Evolutionary conservation across 2,888 invertebrate genomes (phyloP).

Genomic region (Seira musarum): DNA sequence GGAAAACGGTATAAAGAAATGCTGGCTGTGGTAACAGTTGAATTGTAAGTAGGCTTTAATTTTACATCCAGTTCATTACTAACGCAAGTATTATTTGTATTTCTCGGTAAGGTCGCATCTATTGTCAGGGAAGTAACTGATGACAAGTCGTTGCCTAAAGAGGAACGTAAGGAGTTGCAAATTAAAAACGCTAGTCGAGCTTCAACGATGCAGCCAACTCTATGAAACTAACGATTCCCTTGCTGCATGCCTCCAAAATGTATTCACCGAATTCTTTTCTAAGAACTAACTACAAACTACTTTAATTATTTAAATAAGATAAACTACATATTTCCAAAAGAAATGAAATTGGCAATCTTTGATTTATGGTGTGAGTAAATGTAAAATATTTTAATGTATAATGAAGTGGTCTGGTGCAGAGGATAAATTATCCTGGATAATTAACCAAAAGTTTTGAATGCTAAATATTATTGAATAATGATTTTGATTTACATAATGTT

Average conservation of each 20-base stretch:
- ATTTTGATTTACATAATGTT: too few species aligned
- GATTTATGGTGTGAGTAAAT: too few species aligned
- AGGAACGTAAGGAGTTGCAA: conserved; percentile 79
- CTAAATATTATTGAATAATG: too few species aligned
- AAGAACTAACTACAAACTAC: too few species aligned
- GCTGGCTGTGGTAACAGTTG: conserved; percentile 35
- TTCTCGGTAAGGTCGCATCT: conserved; percentile 62
- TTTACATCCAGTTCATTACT: neutral
- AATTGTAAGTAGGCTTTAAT: conserved; percentile 1
- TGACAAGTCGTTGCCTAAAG: conserved; percentile 80
- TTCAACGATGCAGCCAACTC: conserved; percentile 75
- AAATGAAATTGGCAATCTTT: too few species aligned
- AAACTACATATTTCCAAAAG: too few species aligned
- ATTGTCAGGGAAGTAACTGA: conserved; percentile 82
- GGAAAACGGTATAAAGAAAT: conserved; percentile 74
- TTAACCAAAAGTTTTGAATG: too few species aligned
- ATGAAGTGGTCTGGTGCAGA: too few species aligned
- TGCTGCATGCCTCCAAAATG: conserved; percentile 55
- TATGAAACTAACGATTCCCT: conserved; percentile 61
- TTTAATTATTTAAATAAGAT: too few species aligned
- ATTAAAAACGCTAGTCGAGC: conserved; percentile 77
- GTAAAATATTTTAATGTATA: too few species aligned
- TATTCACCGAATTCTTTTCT: conserved; percentile 51
- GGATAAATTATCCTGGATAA: too few species aligned
- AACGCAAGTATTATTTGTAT: too few species aligned